Evolutionary conservation across 2,113 vertebrate genomes (phyloP), one percentile per base, ranked within the genome.

Genomic region (Malurus cyaneus): DNA sequence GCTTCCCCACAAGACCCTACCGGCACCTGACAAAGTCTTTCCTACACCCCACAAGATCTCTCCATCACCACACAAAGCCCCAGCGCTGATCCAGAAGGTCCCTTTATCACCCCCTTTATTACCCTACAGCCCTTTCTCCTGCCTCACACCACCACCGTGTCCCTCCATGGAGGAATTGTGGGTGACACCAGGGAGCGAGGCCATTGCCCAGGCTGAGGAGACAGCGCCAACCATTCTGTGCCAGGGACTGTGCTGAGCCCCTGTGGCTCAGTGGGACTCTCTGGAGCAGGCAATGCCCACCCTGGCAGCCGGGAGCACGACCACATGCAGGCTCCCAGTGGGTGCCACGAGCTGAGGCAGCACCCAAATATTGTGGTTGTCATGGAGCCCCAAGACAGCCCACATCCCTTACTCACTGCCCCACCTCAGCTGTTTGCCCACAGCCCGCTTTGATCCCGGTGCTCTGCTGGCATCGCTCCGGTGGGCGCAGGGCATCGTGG

Each of bases 331-430:
- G 66, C 42, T 85, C 18, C 28, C 4, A 0, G 56, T 9, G 20
- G 95, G 83, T 71, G 61, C 92, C 44, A 64, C 0, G 0, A 69
- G 69, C 74, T 81, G 70, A 88, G 88, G 74, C 82, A 80, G 84
- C 71, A 41, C 83, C 92, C 94, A 95, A 96, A 95, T 92, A 94
- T 91, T 95, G 54, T 86, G 62, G 87, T 96, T 96, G 83, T 76
- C 89, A 92, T 72, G 94, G 89, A 80, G 72, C 39, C n/a, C 53
- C 9, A 8, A 3, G 54, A 77, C 57, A 92, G 34, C 6, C 66
- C 92, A 69, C 80, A 72, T 25, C 80, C 26, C 61, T 82, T 94
- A 91, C 82, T 94, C 93, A 90, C 4, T 1, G 61, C 86, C 66
- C 74, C 92, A 92, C 83, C 93, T 88, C 86, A 72, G 89, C 83